Evolutionary conservation across 2,888 invertebrate genomes (phyloP).

Genomic region (Galerucella nymphaeae): DNA sequence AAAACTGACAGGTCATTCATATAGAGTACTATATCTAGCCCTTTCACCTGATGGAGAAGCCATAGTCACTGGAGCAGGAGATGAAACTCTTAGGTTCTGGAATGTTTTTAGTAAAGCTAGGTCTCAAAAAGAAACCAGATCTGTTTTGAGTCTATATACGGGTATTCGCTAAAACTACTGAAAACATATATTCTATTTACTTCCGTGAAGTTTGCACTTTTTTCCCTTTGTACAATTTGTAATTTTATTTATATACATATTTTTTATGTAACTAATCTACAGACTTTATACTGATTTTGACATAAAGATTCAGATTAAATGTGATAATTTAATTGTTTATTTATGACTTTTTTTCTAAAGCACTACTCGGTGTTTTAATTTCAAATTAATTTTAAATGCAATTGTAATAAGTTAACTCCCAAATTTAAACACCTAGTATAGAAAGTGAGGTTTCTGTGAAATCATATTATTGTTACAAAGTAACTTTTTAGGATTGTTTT

Average conservation of each 20-base stretch:
- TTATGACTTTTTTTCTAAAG: slow-evolving; percentile 4
- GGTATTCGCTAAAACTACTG: slow-evolving; percentile 76
- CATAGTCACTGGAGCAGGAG: slow-evolving; percentile 98
- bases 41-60: slow-evolving; percentile 98
- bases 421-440: slow-evolving; percentile 12
- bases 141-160: slow-evolving; percentile 91
- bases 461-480: slow-evolving; percentile 44
- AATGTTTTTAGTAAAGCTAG: slow-evolving; percentile 98
- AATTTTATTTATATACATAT: slow-evolving; percentile 35
- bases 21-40: slow-evolving; percentile 94
- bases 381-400: not conserved
- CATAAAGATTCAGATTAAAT: slow-evolving; percentile 40
- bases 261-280: slow-evolving; percentile 41
- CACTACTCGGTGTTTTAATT: slow-evolving; percentile 29
- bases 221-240: slow-evolving; percentile 2
- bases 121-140: slow-evolving; percentile 93
- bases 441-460: slow-evolving; percentile 34
- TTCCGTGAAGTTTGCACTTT: slow-evolving; percentile 41
- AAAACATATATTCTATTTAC: slow-evolving; percentile 27
- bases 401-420: slow-evolving; percentile 3
- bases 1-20: slow-evolving; percentile 96
- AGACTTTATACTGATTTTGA: slow-evolving; percentile 29
- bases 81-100: slow-evolving; percentile 98
- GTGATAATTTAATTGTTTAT: slow-evolving; percentile 37
- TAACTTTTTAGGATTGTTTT: slow-evolving; percentile 34